Evolutionary conservation across 2,797 vertebrate genomes (phyloP), one percentile per base, ranked within the genome.

Genomic region (Crocidura indochinensis): DNA sequence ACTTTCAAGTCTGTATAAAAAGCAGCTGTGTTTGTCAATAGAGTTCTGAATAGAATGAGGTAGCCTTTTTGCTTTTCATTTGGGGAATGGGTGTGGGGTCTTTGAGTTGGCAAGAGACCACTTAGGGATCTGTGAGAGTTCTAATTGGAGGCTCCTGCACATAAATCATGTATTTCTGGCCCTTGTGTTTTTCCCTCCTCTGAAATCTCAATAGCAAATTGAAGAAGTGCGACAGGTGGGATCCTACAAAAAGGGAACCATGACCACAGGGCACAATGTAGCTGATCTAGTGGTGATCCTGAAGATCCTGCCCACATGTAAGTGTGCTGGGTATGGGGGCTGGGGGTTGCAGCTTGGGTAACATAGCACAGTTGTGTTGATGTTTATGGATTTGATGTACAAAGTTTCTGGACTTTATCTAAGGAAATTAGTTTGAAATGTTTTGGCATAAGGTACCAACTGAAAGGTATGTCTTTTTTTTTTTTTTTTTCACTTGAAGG

Each of bases 201-300:
- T 11, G 3, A 31, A 2, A 76, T 29, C 1, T 47, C 0, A 97
- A 96, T 98, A 99, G 99, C 99, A 99, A 99, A 99, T 99, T 7
- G 99, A 99, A 95, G 99, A 99, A 95, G 99, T 99, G 46, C 99
- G 99, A 79, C 99, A 99, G 95, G 99, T 99, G 10, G 99, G 99
- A 26, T 99, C 99, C 2, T 99, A 99, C 97, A 99, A 99, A 98
- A 99, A 99, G 94, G 99, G 99, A 3, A 99, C 99, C 11, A 99
- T 99, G 99, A 99, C 98, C 0, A 98, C 98, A 0, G 99, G 99
- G 87, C 99, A 99, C 97, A 99, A 99, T 0, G 99, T 99, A 60
- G 99, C 99, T 0, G 99, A 99, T 76, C 97, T 99, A 82, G 99
- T 99, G 0, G 99, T 99, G 22, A 99, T 99, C 91, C 98, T 99